A percentile compares a stretch with the other conserved stretches of the same genome.
Conservation (phyloP, 1,140 invertebrate species). For the Ganaspis sp. region DNA sequence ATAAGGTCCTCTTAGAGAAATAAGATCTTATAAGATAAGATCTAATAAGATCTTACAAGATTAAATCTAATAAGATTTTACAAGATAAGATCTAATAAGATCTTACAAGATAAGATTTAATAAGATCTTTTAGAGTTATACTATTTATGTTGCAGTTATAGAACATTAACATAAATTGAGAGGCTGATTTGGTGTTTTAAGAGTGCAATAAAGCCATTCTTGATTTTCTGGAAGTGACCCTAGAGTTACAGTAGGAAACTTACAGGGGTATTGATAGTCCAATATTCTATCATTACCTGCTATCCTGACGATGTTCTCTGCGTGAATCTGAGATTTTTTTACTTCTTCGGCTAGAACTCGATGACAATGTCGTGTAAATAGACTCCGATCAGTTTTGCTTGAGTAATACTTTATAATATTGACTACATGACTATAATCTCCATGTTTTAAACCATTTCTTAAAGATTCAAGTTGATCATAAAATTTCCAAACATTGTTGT, state of each 20-base stretch:
- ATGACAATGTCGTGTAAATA: conserved; percentile 52
- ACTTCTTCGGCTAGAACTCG: conserved; percentile 54
- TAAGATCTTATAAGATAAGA: too few relatives aligned
- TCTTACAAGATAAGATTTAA: too few relatives aligned
- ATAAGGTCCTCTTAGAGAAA: too few relatives aligned
- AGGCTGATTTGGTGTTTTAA: background rate
- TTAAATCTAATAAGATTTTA: too few relatives aligned
- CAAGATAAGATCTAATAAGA: too few relatives aligned
- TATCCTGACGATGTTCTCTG: conserved; percentile 51
- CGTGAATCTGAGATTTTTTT: conserved; percentile 44
- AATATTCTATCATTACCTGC: conserved; percentile 60
- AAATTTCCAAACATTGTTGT: conserved; percentile 53
- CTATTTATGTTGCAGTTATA: too few relatives aligned
- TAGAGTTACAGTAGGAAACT: background rate
- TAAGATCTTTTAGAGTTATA: too few relatives aligned
- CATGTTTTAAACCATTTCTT: conserved; percentile 48
- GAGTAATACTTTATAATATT: conserved; percentile 46
- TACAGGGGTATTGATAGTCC: background rate
- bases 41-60: too few relatives aligned
- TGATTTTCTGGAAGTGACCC: background rate
- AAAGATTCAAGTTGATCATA: conserved; percentile 49
- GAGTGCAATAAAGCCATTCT: background rate
- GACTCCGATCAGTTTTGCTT: conserved; percentile 4
- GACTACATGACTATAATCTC: conserved; percentile 58
- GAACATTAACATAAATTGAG: too few relatives aligned